Evolutionary conservation across 92 coral and sea anemone species (phyloP), one percentile per base, ranked within the genome.

Genomic region (Epizoanthus illoricatus): DNA sequence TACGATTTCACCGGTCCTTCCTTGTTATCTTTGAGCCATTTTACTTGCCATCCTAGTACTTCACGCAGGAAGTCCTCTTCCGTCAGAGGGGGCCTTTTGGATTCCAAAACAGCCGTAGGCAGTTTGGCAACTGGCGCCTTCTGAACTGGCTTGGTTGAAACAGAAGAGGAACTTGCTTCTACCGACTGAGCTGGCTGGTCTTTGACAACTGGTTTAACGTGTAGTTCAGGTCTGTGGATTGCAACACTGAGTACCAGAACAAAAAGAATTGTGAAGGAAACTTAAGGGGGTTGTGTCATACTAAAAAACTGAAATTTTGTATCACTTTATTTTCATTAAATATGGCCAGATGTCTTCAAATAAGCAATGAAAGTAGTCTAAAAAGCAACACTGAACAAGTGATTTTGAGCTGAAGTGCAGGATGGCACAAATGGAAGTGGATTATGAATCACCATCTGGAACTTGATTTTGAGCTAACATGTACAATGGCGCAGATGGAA

Each of bases 21-120:
- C 61, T 73, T 36, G 18, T 54, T 42, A 5, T 84, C 23, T 18
- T 21, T 43, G n/a, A 93, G 88, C 86, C 85, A 70, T 39, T 58
- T 71, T 17, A 75, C 91, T 7, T 84, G 74, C 97, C 94, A 88
- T 23, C 74, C n/a, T 2, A 93, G 85, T 63, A 93, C 64, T 74
- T 79, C 76, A 12, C 23, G 49, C 33, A 88, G 75, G 65, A 93
- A 86, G 7, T 81, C 91, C 21, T 88, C 94, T 49, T 86, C 92
- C n/a, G 86, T 86, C n/a, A 90, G 85, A 2, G 82, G 81, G 17
- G 57, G 82, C 63, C 76, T 74, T 11, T 19, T 20, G 2, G 90
- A 81, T 10, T 63, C 84, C 17, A 85, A 52, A 43, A 70, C 52
- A 6, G 90, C 97, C 42, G 92, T 84, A 8, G 58, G 74, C n/a